Percentiles rank a stretch among this genome's conserved stretches.
Evolutionary conservation across 2,888 invertebrate species (phyloP).

Genomic region (Acanthosepion esculentum): DNA sequence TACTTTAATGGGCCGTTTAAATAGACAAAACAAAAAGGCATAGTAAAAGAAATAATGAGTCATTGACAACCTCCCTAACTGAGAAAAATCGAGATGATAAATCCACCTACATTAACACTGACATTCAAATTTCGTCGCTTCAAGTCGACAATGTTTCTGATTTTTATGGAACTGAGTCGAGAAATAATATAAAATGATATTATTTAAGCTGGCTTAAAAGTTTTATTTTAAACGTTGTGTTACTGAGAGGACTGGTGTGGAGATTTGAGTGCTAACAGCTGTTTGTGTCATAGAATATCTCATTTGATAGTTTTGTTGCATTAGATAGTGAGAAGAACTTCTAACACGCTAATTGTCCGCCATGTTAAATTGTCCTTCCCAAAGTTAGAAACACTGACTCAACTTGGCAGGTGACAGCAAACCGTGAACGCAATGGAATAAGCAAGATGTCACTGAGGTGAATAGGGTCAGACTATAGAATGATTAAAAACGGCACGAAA

Average conservation of each 20-base stretch:
- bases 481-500: constrained; percentile 10
- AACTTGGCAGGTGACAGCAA: neutral
- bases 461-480: neutral
- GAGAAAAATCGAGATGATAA: neutral
- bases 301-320: constrained; percentile 33
- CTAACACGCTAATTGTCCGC: constrained; percentile 9
- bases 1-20: neutral
- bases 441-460: constrained; percentile 11
- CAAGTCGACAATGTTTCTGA: neutral
- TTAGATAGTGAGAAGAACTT: neutral
- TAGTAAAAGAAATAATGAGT: neutral
- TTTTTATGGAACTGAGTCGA: neutral
- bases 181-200: neutral
- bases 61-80: neutral
- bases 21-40: neutral
- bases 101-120: neutral
- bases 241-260: constrained; percentile 22
- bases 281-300: neutral
- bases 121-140: constrained; percentile 1
- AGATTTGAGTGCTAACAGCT: constrained; percentile 33
- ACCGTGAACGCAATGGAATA: neutral
- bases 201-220: constrained; percentile 21
- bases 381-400: neutral
- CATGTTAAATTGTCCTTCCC: neutral
- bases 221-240: neutral